A percentile compares a stretch with the other conserved stretches of the same genome.
Conservation (phyloP, 2,888 invertebrate species). For the Griposia aprilina region DNA sequence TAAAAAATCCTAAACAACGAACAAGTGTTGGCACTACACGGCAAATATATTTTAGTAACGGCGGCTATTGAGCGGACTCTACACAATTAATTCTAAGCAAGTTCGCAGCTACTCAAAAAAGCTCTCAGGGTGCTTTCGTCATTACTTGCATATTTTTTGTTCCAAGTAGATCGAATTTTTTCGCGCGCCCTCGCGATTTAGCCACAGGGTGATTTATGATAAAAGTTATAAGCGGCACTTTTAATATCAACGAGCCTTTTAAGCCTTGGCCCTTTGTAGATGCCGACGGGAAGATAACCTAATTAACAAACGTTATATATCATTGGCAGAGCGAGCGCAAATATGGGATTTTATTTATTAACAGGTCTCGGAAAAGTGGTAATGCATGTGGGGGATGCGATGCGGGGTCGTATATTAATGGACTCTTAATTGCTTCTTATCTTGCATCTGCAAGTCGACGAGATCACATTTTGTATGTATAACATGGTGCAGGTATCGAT, state of each 20-base stretch:
- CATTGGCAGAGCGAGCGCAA: constrained; percentile 83
- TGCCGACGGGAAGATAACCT: constrained; percentile 89
- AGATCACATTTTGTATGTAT: constrained; percentile 76
- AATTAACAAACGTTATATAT: constrained; percentile 90
- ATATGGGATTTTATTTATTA: constrained; percentile 85
- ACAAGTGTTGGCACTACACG: constrained; percentile 47
- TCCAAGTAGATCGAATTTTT: constrained; percentile 84
- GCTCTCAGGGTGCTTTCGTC: constrained; percentile 87
- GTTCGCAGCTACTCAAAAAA: constrained; percentile 84
- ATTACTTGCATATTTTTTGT: constrained; percentile 90
- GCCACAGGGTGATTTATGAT: constrained; percentile 90
- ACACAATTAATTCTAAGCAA: constrained; percentile 88
- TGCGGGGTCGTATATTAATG: constrained; percentile 64
- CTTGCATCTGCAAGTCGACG: constrained; percentile 74
- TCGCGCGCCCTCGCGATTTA: constrained; percentile 85
- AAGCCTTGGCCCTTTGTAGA: constrained; percentile 84
- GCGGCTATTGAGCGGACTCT: constrained; percentile 61
- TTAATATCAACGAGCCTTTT: constrained; percentile 89
- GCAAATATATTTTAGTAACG: constrained; percentile 58
- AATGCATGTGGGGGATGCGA: constrained; percentile 70
- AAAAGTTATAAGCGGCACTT: constrained; percentile 88
- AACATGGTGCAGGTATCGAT: constrained; percentile 37
- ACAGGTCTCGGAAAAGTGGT: constrained; percentile 72
- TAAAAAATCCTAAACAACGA: background rate
- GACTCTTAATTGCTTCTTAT: constrained; percentile 82